Evolutionary conservation across 2,797 vertebrate genomes (phyloP).

Genomic region (Euthynnus affinis): DNA sequence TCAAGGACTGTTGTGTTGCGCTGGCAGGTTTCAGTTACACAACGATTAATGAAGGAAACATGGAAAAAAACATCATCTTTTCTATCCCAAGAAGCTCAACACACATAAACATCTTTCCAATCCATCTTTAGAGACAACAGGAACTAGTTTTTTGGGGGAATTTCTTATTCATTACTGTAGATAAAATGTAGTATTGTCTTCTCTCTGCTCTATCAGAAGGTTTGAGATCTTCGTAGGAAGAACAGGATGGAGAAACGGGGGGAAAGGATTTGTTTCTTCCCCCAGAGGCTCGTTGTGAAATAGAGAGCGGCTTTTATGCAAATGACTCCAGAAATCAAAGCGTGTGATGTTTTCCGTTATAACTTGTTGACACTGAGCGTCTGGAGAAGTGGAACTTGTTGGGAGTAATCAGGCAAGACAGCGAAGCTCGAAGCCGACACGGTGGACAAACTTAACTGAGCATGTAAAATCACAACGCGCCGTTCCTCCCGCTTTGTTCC

Average conservation of each 20-base stretch:
- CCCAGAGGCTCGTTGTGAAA: neutral
- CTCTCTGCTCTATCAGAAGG: neutral
- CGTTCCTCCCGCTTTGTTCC: slow-evolving; percentile 27
- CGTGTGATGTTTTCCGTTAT: slow-evolving; percentile 29
- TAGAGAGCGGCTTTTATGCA: slow-evolving; percentile 23
- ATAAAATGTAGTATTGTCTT: neutral
- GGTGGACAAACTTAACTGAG: slow-evolving; percentile 63
- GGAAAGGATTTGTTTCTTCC: neutral
- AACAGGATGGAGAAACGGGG: neutral
- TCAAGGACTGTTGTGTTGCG: slow-evolving; percentile 33
- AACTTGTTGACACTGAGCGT: slow-evolving; percentile 48
- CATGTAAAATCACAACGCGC: slow-evolving; percentile 50
- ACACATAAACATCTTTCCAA: neutral
- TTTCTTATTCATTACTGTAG: neutral
- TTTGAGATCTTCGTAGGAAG: neutral
- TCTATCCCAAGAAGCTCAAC: slow-evolving; percentile 39
- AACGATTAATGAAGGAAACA: slow-evolving; percentile 50
- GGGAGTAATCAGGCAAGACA: slow-evolving; percentile 63
- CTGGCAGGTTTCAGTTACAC: slow-evolving; percentile 31
- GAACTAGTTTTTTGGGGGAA: neutral
- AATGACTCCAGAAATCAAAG: slow-evolving; percentile 50
- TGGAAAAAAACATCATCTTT: slow-evolving; percentile 22
- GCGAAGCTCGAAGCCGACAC: slow-evolving; percentile 33
- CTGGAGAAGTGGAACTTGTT: slow-evolving; percentile 63
- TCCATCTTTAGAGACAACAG: slow-evolving; percentile 1